Evolutionary conservation across 2,797 vertebrate genomes (phyloP).

Genomic region (Gymnoscopelus microlampas): DNA sequence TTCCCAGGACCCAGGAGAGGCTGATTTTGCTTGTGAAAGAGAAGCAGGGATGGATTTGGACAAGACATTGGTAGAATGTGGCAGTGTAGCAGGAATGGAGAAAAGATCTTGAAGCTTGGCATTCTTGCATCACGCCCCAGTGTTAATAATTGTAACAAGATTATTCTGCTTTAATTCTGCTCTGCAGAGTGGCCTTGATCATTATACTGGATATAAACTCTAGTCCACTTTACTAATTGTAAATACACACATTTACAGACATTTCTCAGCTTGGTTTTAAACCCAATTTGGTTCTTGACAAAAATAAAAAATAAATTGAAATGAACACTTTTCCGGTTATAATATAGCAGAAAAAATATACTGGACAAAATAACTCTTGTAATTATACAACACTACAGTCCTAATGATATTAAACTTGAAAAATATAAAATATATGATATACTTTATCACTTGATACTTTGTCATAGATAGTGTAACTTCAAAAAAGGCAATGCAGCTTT

Average conservation of each 20-base stretch:
- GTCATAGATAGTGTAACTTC: background rate
- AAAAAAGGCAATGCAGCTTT: conserved; percentile 8
- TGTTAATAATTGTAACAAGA: conserved; percentile 50
- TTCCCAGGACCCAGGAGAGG: background rate
- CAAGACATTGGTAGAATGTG: conserved; percentile 28
- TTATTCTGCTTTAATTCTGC: conserved; percentile 70
- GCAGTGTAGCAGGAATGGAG: conserved; percentile 55
- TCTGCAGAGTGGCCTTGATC: conserved; percentile 75
- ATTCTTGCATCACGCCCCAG: conserved; percentile 55
- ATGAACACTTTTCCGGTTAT: conserved; percentile 36
- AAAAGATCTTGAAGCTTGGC: conserved; percentile 71
- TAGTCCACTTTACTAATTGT: conserved; percentile 40
- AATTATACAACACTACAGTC: conserved; percentile 10
- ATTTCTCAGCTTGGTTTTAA: conserved; percentile 42
- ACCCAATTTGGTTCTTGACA: conserved; percentile 55
- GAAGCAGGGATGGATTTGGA: conserved; percentile 22
- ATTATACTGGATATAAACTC: conserved; percentile 28
- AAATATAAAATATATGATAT: conserved; percentile 34
- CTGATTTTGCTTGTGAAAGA: conserved; percentile 1
- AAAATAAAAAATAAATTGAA: conserved; percentile 34
- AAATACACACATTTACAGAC: conserved; percentile 67
- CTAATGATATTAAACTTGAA: conserved; percentile 17
- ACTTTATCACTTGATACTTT: conserved; percentile 18
- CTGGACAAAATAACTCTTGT: conserved; percentile 28
- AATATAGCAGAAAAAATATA: conserved; percentile 37